A percentile compares a stretch with the other conserved stretches of the same genome.
Evolutionary conservation across 2,113 vertebrate species (phyloP).

Genomic region (Mystacornis crossleyi): DNA sequence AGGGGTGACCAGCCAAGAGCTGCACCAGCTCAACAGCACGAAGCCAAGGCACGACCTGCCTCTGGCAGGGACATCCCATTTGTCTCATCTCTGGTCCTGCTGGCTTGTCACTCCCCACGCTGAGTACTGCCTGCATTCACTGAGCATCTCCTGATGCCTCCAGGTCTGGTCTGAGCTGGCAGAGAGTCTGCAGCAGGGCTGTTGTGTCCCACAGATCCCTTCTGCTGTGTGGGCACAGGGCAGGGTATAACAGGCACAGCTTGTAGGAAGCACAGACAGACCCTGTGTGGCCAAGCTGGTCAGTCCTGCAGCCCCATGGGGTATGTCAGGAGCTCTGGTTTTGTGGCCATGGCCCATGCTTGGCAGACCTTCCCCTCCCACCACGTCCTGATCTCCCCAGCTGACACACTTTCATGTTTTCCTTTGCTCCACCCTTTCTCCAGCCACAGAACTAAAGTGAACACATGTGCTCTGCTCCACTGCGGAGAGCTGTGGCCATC

Average conservation of each 20-base stretch:
- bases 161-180: background rate
- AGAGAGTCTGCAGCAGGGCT: background rate
- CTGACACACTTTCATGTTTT: background rate
- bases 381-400: background rate
- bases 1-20: background rate
- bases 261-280: background rate
- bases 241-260: background rate
- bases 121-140: background rate
- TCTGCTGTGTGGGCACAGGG: background rate
- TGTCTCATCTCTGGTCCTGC: fast-evolving
- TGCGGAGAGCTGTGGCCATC: background rate
- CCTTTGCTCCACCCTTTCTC: background rate
- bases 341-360: background rate
- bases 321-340: background rate
- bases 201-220: background rate
- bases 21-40: background rate
- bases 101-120: background rate
- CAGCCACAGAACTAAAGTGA: background rate
- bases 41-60: background rate
- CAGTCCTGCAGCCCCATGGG: background rate
- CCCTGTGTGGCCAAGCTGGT: background rate
- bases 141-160: background rate
- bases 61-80: background rate
- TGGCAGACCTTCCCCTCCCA: background rate
- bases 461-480: background rate